Percentiles rank a stretch among this genome's conserved stretches.
phyloP scores from a whole-genome alignment of 2,113 vertebrate genomes.

The Muscicapa adusta region DNA sequence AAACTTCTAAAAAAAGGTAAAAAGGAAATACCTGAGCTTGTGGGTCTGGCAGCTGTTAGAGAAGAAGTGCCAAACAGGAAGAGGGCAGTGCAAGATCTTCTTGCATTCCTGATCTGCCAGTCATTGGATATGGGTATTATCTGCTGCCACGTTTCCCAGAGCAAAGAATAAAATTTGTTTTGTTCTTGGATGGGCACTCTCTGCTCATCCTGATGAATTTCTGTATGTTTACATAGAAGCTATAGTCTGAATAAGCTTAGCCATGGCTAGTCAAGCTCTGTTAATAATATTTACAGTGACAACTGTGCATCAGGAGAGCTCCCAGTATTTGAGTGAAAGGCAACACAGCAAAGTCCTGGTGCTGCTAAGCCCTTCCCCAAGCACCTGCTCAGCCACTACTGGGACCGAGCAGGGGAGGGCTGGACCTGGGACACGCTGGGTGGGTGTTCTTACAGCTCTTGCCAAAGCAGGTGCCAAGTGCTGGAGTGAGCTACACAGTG shows the following conservation, averaged over 20 bases:
- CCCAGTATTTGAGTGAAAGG: background rate
- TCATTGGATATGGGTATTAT: background rate
- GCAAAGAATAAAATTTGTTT: background rate
- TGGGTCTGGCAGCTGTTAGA: background rate
- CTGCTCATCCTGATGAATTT: background rate
- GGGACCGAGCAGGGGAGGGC: background rate
- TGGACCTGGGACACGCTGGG: background rate
- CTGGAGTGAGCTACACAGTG: background rate
- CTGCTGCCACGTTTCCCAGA: background rate
- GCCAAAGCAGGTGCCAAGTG: background rate
- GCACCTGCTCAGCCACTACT: background rate
- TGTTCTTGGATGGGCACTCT: background rate
- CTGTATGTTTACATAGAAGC: background rate
- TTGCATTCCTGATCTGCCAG: background rate
- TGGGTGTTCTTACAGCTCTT: background rate
- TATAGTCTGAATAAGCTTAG: background rate
- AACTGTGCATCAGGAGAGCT: background rate
- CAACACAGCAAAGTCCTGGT: accelerated
- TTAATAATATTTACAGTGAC: background rate
- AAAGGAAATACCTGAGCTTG: background rate
- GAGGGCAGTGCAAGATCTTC: background rate
- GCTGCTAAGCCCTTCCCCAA: background rate
- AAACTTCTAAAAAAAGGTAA: background rate
- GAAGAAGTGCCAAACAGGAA: background rate
- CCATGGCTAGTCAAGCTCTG: background rate